These are phyloP conservation scores for Montifringilla adamsi DNA, from an alignment of 2,113 vertebrate species.

Conservation along the genomic window DNA sequence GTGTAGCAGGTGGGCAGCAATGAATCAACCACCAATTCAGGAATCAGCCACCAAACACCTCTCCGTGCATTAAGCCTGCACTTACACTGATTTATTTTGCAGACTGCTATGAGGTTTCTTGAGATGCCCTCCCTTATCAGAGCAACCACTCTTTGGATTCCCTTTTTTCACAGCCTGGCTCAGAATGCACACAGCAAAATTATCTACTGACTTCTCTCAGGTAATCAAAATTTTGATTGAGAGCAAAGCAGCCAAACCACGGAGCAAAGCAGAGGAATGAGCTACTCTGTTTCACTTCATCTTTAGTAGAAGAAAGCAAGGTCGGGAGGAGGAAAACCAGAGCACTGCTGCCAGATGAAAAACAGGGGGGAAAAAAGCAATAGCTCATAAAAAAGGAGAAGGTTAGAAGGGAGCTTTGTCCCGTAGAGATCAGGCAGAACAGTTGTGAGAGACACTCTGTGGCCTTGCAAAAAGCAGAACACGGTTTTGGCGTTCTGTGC, in stretches of 20 bases:
- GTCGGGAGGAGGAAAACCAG: neutral
- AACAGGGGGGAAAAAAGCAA: neutral
- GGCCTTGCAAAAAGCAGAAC: constrained; percentile 64
- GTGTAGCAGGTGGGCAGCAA: neutral
- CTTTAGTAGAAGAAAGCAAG: neutral
- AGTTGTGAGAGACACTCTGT: constrained; percentile 38
- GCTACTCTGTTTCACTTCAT: neutral
- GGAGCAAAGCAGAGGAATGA: neutral
- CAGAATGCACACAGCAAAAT: neutral
- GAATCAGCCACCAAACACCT: neutral
- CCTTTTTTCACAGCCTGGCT: neutral
- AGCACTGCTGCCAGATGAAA: constrained; percentile 40
- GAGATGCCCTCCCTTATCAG: neutral
- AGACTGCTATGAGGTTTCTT: neutral
- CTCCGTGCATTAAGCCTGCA: neutral
- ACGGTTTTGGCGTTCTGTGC: constrained; percentile 60
- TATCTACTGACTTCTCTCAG: neutral
- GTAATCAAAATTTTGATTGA: neutral
- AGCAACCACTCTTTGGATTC: neutral
- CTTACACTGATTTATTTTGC: neutral
- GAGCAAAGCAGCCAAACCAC: neutral
- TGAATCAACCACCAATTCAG: neutral
- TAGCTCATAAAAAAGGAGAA: neutral
- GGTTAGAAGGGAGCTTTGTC: constrained; percentile 44
- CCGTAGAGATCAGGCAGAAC: neutral